These are phyloP conservation scores for Neodiprion pinetum DNA, from an alignment of 1,140 invertebrate genomes.

Conservation along the genomic window DNA sequence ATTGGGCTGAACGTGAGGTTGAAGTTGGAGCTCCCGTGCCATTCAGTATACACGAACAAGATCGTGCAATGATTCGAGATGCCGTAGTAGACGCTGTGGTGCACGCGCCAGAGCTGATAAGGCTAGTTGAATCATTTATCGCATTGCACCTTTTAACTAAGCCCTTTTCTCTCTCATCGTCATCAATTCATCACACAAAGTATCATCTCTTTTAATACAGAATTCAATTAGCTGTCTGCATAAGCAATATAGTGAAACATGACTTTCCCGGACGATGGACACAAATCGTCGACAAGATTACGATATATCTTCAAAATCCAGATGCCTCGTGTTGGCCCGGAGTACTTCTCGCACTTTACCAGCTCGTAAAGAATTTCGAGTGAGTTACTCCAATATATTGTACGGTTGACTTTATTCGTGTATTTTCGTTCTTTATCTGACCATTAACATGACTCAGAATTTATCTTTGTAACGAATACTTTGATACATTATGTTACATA, in stretches of 20 bases:
- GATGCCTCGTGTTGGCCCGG: slow-evolving; percentile 91
- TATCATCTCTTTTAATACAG: slow-evolving; percentile 60
- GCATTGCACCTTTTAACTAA: neutral
- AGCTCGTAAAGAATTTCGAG: slow-evolving; percentile 97
- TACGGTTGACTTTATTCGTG: too few relatives aligned
- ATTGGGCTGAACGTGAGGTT: slow-evolving; percentile 89
- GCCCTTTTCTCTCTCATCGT: too few relatives aligned
- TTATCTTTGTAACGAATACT: slow-evolving; percentile 3
- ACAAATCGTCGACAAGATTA: slow-evolving; percentile 93
- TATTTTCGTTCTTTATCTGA: neutral
- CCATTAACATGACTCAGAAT: neutral
- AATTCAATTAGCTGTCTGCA: slow-evolving; percentile 89
- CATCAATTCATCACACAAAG: neutral
- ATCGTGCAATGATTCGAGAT: slow-evolving; percentile 90
- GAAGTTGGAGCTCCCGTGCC: slow-evolving; percentile 73
- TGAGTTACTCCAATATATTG: slow-evolving; percentile 53
- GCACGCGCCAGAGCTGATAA: slow-evolving; percentile 87
- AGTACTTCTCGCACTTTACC: slow-evolving; percentile 89
- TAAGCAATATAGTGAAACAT: slow-evolving; percentile 91
- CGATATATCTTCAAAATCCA: slow-evolving; percentile 79
- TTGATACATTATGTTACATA: neutral
- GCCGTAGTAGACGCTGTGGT: slow-evolving; percentile 95
- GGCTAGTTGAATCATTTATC: slow-evolving; percentile 57
- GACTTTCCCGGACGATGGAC: slow-evolving; percentile 98
- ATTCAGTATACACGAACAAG: slow-evolving; percentile 95